Evolutionary conservation across 2,797 vertebrate species (phyloP).

Genomic region (Pangasius larnaudii): DNA sequence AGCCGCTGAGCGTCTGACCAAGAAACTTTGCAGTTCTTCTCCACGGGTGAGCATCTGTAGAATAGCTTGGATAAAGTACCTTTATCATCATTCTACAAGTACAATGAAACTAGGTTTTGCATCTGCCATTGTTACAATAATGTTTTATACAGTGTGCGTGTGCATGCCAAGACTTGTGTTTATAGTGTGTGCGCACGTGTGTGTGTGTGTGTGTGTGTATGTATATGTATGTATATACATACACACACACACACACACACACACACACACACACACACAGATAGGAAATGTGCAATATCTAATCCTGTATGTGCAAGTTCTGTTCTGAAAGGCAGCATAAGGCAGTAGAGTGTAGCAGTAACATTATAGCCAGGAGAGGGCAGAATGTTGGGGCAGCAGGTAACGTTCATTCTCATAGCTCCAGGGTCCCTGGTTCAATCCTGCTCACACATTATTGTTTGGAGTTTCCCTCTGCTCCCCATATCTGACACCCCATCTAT

Average conservation of each 20-base stretch:
- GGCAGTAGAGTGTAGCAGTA: neutral
- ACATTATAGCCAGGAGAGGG: neutral
- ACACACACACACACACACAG: no score
- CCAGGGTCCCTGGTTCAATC: neutral
- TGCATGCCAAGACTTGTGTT: no score
- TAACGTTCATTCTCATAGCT: neutral
- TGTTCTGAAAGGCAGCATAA: neutral
- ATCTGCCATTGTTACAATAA: neutral
- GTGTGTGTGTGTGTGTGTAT: no score
- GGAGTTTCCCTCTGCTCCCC: neutral
- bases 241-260: no score
- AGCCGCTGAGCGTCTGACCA: constrained; percentile 65
- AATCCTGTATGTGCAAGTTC: neutral
- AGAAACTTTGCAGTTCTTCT: constrained; percentile 45
- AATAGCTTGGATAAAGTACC: neutral
- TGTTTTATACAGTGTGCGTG: neutral
- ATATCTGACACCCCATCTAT: neutral
- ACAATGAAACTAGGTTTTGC: neutral
- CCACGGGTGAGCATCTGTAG: constrained; percentile 56
- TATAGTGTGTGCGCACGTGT: neutral
- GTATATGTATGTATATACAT: no score
- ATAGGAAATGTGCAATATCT: neutral
- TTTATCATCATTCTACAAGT: neutral
- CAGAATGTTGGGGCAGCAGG: neutral
- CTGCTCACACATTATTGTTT: neutral